phyloP scores from a whole-genome alignment of 1,140 invertebrate species.

The Drosophila nasuta region DNA sequence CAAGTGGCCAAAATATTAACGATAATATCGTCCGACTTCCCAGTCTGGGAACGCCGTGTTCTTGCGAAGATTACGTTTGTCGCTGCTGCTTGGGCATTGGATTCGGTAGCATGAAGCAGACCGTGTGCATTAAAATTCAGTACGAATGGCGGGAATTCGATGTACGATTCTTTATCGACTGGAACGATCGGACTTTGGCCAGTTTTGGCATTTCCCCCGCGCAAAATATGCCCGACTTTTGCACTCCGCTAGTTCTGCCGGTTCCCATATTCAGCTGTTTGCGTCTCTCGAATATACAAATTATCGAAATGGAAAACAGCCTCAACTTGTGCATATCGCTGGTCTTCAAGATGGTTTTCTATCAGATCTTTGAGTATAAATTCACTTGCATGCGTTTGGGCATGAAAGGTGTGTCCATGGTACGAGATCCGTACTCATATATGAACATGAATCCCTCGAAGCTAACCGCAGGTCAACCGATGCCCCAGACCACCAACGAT shows the following conservation, averaged over 20 bases:
- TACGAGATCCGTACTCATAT: slow-evolving; percentile 16
- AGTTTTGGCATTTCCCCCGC: slow-evolving; percentile 54
- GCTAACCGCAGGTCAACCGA: slow-evolving; percentile 3
- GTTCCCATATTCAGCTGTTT: slow-evolving; percentile 59
- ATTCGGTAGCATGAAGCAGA: slow-evolving; percentile 41
- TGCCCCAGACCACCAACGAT: slow-evolving; percentile 25
- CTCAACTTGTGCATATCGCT: slow-evolving; percentile 58
- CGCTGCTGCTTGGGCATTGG: slow-evolving; percentile 64
- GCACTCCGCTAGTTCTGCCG: slow-evolving; percentile 54
- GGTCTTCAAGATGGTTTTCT: slow-evolving; percentile 58
- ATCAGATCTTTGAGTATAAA: slow-evolving; percentile 60
- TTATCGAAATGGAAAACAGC: slow-evolving; percentile 36
- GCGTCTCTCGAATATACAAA: slow-evolving; percentile 53
- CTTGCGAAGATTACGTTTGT: slow-evolving; percentile 56
- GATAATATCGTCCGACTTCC: slow-evolving; percentile 62
- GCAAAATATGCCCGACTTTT: slow-evolving; percentile 59
- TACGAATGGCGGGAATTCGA: slow-evolving; percentile 43
- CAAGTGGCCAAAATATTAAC: slow-evolving; percentile 10
- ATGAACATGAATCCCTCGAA: neutral
- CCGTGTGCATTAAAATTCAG: slow-evolving; percentile 42
- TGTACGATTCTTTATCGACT: slow-evolving; percentile 45
- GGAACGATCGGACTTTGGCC: slow-evolving; percentile 46
- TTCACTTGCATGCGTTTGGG: slow-evolving; percentile 63
- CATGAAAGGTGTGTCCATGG: slow-evolving; percentile 45
- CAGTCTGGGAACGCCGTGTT: slow-evolving; percentile 55